phyloP scores from a whole-genome alignment of 2,113 vertebrate genomes.

The Leucopsar rothschildi region DNA sequence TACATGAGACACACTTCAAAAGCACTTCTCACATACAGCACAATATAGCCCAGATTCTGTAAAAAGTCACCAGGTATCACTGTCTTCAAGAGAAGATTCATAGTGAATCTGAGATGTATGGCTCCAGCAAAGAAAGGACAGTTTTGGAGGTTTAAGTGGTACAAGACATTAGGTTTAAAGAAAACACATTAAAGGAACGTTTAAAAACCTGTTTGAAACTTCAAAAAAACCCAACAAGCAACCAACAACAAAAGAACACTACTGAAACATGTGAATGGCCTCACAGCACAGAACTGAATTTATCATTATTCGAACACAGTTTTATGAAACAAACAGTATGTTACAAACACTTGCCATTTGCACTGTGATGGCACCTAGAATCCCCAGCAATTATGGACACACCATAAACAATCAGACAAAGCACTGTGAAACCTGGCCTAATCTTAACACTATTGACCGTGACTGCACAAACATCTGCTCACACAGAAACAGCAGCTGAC shows the following conservation, averaged over 20 bases:
- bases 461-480: constrained; percentile 15
- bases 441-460: neutral
- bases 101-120: neutral
- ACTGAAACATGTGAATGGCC: neutral
- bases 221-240: neutral
- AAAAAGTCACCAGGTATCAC: neutral
- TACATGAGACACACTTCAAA: neutral
- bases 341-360: neutral
- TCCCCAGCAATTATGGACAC: neutral
- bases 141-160: neutral
- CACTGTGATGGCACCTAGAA: neutral
- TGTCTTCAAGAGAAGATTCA: neutral
- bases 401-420: constrained; percentile 7
- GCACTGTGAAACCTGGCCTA: neutral
- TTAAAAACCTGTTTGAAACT: neutral
- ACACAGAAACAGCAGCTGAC: neutral
- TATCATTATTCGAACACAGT: neutral
- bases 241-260: neutral
- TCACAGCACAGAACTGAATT: neutral
- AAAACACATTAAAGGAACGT: neutral
- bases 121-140: neutral
- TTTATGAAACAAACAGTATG: neutral
- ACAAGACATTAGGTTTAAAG: neutral
- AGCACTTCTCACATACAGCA: neutral
- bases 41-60: neutral